Evolutionary conservation across 2,888 invertebrate genomes (phyloP).

Genomic region (Andrena minutula): DNA sequence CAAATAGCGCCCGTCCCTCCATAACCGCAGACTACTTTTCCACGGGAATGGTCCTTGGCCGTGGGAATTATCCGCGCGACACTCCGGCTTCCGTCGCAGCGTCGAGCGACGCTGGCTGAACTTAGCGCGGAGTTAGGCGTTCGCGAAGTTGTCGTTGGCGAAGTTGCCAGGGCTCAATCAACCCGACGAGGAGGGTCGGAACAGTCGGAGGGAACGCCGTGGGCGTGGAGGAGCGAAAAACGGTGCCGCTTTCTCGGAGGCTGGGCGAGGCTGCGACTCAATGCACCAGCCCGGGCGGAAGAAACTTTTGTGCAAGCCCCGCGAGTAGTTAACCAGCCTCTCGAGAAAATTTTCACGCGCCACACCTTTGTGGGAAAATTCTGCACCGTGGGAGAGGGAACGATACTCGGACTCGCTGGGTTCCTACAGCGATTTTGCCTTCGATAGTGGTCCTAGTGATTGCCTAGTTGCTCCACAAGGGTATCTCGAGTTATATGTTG

Average conservation of each 20-base stretch:
- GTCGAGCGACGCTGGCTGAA: too few species aligned
- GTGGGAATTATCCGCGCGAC: slow-evolving; percentile 32
- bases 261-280: neutral
- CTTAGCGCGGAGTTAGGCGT: neutral
- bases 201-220: neutral
- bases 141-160: neutral
- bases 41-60: neutral
- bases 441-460: neutral
- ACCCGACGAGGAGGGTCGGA: neutral
- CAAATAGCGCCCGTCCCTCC: neutral
- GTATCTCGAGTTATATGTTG: too few species aligned
- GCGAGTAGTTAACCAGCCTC: slow-evolving; percentile 18
- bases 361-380: neutral
- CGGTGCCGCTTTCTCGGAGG: neutral
- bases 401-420: neutral
- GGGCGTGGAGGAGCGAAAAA: neutral
- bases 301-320: slow-evolving; percentile 10
- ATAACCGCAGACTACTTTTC: neutral
- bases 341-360: neutral
- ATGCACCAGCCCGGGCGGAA: neutral
- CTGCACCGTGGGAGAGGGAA: slow-evolving; percentile 9
- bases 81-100: neutral
- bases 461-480: neutral
- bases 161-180: slow-evolving; percentile 3
- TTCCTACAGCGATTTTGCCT: neutral